Conservation (phyloP, 2,797 vertebrate genomes). For the Ptychadena robeensis region DNA sequence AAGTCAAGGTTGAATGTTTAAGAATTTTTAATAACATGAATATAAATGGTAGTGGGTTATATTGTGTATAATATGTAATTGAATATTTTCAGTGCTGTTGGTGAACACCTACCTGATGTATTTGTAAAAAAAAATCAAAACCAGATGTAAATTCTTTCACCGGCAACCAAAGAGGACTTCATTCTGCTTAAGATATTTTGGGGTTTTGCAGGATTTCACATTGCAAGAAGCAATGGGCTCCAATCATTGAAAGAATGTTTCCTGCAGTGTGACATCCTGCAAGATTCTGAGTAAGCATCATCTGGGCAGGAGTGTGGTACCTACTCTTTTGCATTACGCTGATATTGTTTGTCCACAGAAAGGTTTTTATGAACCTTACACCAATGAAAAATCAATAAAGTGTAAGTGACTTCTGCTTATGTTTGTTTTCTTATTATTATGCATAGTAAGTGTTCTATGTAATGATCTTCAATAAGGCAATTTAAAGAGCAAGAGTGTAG, state of each 20-base stretch:
- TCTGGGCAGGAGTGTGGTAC: conserved; percentile 50
- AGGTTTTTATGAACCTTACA: background rate
- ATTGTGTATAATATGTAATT: conserved; percentile 21
- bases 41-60: conserved; percentile 20
- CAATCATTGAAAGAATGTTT: conserved; percentile 60
- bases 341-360: conserved; percentile 21
- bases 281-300: conserved; percentile 61
- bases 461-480: background rate
- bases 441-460: no score
- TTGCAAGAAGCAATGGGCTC: conserved; percentile 62
- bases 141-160: conserved; percentile 42
- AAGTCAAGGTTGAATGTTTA: conserved; percentile 15
- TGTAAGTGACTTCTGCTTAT: background rate
- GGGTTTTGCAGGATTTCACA: conserved; percentile 63
- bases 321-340: conserved; percentile 44
- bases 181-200: conserved; percentile 59
- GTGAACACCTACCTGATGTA: background rate
- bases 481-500: background rate
- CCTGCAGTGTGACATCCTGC: conserved; percentile 63
- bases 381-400: background rate
- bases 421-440: background rate
- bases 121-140: conserved; percentile 33
- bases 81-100: background rate
- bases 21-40: conserved; percentile 23
- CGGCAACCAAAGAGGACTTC: conserved; percentile 59